Evolutionary conservation across 2,113 vertebrate genomes (phyloP), one percentile per base, ranked within the genome.

Genomic region (Cinclus cinclus): DNA sequence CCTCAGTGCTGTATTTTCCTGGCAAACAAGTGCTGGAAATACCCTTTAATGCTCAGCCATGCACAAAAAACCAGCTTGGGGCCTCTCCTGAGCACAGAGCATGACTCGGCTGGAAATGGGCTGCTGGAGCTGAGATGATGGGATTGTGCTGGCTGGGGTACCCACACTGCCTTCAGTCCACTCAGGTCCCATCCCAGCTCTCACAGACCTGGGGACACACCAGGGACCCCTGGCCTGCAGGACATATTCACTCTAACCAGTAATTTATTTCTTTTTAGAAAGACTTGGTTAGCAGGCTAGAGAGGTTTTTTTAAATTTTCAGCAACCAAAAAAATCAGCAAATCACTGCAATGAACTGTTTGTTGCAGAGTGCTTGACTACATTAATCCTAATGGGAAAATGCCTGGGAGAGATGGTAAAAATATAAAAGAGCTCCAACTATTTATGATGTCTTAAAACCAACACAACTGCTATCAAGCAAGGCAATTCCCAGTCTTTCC

Each of bases 11-110:
- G 65, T 75, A 64, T 92, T 82, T 95, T 87, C 73, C 86, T 92
- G 92, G 85, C 90, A 96, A 94, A 92, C 62, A 62, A 94, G 53
- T 44, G 68, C 88, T 94, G 76, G 69, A 92, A 96, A 89, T 25
- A 85, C 53, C 52, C 52, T 68, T 95, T 83, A 90, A 85, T 78
- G 84, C 50, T 94, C 90, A 97, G 79, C 79, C 89, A 95, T 83
- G 90, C 79, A 94, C 74, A 59, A 33, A 50, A 56, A 47, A 3
- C 14, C 91, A 83, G 88, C 85, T 78, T 1, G 0, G 23, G 76
- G 92, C 60, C 76, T 86, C 67, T 95, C 55, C 59, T 31, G 56
- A 94, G 80, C 93, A 69, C 53, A 22, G 90, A 92, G 73, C 69
- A 60, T 59, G 92, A 94, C 89, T 91, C 25, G 1, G 81, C 84